Conservation (phyloP, 2,888 invertebrate genomes). For the Leptodirus hochenwartii region DNA sequence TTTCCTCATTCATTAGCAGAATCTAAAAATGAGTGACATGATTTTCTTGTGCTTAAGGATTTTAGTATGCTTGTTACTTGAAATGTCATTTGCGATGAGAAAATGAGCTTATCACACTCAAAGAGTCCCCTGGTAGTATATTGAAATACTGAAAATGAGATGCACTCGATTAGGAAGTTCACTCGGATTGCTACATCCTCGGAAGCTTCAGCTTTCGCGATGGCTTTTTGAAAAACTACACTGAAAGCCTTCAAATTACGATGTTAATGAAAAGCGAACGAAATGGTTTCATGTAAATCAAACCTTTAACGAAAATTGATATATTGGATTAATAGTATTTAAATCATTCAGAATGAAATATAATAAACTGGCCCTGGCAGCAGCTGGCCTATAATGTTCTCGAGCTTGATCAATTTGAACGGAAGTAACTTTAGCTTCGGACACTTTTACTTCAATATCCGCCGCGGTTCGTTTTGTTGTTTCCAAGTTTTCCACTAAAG, state of each 20-base stretch:
- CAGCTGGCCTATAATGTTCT: constrained; percentile 74
- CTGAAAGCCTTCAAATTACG: constrained; percentile 64
- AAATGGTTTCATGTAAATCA: not conserved
- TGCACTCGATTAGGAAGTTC: constrained; percentile 80
- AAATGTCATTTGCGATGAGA: constrained; percentile 91
- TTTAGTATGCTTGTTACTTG: constrained; percentile 37
- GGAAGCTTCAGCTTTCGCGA: constrained; percentile 69
- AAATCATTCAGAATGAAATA: constrained; percentile 93
- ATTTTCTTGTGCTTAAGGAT: not conserved
- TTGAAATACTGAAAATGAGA: constrained; percentile 85
- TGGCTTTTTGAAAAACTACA: constrained; percentile 95
- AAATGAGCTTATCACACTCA: constrained; percentile 91
- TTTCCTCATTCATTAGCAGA: constrained; percentile 69
- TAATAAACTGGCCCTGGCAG: constrained; percentile 78
- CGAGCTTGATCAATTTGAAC: constrained; percentile 83
- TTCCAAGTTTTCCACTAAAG: constrained; percentile 89
- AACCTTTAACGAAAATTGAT: constrained; percentile 91
- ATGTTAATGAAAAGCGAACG: not conserved
- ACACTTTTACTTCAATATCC: constrained; percentile 85
- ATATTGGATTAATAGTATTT: constrained; percentile 91
- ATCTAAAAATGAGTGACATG: constrained; percentile 37
- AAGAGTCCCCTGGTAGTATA: constrained; percentile 89
- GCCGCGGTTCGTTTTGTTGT: constrained; percentile 90
- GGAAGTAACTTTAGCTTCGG: constrained; percentile 84
- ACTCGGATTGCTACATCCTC: constrained; percentile 64